Base-by-base conservation (phyloP, 2,113 vertebrate species). In the Pogona vitticeps region DNA sequence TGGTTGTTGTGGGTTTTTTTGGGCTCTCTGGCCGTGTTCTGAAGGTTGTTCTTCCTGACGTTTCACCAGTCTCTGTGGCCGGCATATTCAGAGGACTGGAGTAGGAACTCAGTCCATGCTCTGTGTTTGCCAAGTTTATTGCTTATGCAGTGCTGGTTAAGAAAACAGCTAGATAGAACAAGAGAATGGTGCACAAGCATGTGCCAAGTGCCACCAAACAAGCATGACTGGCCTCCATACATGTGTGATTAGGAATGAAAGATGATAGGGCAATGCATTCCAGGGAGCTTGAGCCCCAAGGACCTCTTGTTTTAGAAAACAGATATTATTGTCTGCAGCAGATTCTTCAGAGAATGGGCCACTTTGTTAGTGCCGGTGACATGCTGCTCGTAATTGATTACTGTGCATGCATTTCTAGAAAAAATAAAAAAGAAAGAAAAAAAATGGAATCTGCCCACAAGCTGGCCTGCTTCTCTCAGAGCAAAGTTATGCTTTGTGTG, bases 401-500 rank as follows among this genome's bases (percentile, higher is more conserved):
- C 38, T 91, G 81, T 80, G 70, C 21, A 4, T 13, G 71, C 83
- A 21, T 89, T 92, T 93, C 52, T 86, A 26, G 52, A 52, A 52
- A 72, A 59, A 40, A 75, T 23, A 6, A 71, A 71, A 71, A 75
- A 26, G 6, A 71, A 71, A 71, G 20, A 17, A 73, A 90, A 83
- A 90, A 85, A 46, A 2, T 1, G 85, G 83, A 95, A 86, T 26
- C 91, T 63, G 26, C 90, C 87, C 78, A 0, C 71, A 89, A 91
- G 36, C 88, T 86, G 78, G 72, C 36, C 76, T 93, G 80, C 59
- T 36, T 92, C 82, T 92, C 33, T 40, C 56, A 38, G 91, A 93
- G 88, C 82, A 83, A 86, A 63, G 76, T 38, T 77, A 61, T 89
- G 93, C 91, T 85, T 86, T 75, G 77, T 94, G 82, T 84, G 82